Conservation (phyloP, 2,888 invertebrate genomes). For the Erpobdella octoculata region DNA sequence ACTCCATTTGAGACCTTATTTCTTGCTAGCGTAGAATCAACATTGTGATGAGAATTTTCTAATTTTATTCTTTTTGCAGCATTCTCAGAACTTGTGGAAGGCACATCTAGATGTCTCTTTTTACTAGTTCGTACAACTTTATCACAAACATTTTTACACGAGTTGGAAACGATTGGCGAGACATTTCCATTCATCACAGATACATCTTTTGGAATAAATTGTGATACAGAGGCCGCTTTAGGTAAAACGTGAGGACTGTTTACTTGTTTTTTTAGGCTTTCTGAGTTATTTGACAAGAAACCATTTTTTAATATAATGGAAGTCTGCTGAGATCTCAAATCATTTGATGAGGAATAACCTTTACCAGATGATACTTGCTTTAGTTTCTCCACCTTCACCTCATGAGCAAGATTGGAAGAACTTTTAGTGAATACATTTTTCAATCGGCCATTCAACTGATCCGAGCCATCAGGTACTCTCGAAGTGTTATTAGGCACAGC, state of each 20-base stretch:
- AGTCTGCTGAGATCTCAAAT: background rate
- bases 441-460: constrained; percentile 33
- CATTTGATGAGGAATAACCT: background rate
- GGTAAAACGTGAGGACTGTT: background rate
- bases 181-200: constrained; percentile 23
- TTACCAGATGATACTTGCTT: background rate
- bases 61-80: constrained; percentile 10
- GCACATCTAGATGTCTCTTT: constrained; percentile 15
- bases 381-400: background rate
- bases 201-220: background rate
- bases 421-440: constrained; percentile 10
- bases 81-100: background rate
- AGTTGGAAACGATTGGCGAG: background rate
- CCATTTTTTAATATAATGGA: background rate
- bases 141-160: background rate
- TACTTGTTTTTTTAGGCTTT: constrained; percentile 9
- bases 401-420: too few relatives aligned
- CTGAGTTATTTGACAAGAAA: background rate
- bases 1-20: constrained; percentile 5
- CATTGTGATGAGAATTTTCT: background rate
- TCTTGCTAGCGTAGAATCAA: background rate
- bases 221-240: background rate
- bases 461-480: constrained; percentile 7
- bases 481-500: constrained; percentile 23
- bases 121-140: background rate